Evolutionary conservation across 92 coral and sea anemone species (phyloP), one percentile per base, ranked within the genome.

Genomic region (Metridium senile): DNA sequence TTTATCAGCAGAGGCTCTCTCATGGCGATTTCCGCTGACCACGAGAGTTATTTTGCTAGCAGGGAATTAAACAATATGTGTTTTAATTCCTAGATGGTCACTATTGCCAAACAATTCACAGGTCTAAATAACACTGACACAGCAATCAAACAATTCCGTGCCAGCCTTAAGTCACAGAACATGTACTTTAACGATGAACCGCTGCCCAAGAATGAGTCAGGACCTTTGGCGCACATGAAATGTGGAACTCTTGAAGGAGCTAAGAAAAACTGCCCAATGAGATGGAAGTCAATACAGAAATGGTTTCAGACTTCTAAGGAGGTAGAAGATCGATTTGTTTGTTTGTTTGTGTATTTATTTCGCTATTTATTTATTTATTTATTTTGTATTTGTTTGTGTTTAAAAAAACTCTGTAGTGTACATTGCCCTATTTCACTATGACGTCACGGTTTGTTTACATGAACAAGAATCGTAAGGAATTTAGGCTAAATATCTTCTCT

Each of bases 251-350:
- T 71, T 20, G 80, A 71, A 52, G 89, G 87, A 0, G 98, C 98
- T 16, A 84, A 26, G 75, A 82, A 65, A 57, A 68, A 83, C 63
- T 94, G 98, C 32, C 97, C 98, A 11, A 82, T 82, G 54, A 81
- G 98, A 74, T 94, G 98, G 98, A 90, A 84, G 52, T 78, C 98
- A 0, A 66, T 94, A 27, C 91, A 85, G 27, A 70, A 76, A 56
- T 94, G 98, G 98, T 92, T 94, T 61, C 84, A 89, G 28, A 83
- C 75, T 13, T 88, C 97, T 10, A 61, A 86, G 26, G 93, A 92
- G 98, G 98, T 94, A 72, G 25, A 30, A 7, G 23, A 13, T 30
- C 26, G 49, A 20, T 27, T 63, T 30, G n/a, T 4, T 63, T 19
- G 4, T 16, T 63, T 39, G 23, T 11, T 63, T 39, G 17, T 29